Evolutionary conservation across 2,797 vertebrate species (phyloP), one percentile per base, ranked within the genome.

Genomic region (Notamacropus eugenii): DNA sequence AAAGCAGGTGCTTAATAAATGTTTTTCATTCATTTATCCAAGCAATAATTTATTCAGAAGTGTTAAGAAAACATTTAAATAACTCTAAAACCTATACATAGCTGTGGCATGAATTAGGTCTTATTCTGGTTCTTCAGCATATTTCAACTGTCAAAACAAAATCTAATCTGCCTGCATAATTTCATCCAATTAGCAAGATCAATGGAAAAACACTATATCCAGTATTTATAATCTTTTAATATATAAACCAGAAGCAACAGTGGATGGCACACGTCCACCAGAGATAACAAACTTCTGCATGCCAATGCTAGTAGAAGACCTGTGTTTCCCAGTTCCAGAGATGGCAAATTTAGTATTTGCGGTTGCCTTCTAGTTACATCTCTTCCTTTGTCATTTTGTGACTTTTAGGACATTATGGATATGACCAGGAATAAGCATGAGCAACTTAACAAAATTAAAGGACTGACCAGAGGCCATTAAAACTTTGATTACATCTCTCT

Each of bases 191-290:
- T 55, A 55, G 19, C 27, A 8, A 91, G 9, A 56, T 74, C 50
- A 93, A 40, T 22, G 40, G 5, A 55, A 92, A 92, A 94, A 91
- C 1, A 50, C 59, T 90, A 6, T 11, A 95, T 58, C 67, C n/a
- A 50, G 19, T 87, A 87, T 87, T 87, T 90, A 94, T 27, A 54
- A 94, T 24, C 31, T 22, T 90, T 87, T 67, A 74, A 55, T 92
- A 40, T 54, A 4, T 91, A 40, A 90, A 24, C 16, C 13, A 91
- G 92, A 46, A 87, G 9, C 24, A 87, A 87, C 40, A 87, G 24
- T 87, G 22, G 50, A 27, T 50, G 40, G 27, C 40, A 46, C 19
- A 87, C 3, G 27, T 24, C 74, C 22, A 46, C 11, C 8, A 50
- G 40, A 11, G 40, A 87, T 87, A 10, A 24, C 74, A 87, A 46